Percentiles rank a stretch among this genome's conserved stretches.
Conservation (phyloP, 1,140 invertebrate species). For the Metaphire vulgaris region DNA sequence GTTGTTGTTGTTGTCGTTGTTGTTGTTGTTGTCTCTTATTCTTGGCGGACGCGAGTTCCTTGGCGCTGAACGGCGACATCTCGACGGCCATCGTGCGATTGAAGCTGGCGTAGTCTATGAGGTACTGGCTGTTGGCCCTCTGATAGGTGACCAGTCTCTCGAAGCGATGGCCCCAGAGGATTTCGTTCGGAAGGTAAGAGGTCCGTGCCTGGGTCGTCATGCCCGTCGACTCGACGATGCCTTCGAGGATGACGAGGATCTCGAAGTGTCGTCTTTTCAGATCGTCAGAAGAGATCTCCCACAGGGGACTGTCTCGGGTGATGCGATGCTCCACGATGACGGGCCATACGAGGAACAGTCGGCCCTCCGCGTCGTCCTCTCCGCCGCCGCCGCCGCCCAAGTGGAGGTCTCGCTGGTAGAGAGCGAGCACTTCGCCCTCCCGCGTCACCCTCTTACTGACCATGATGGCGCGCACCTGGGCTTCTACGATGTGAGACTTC, state of each 20-base stretch:
- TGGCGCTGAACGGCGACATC: constrained; percentile 40
- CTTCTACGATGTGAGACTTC: constrained; percentile 81
- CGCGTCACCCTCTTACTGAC: constrained; percentile 76
- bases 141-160: constrained; percentile 40
- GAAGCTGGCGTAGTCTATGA: constrained; percentile 46
- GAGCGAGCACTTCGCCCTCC: constrained; percentile 53
- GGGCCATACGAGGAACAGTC: constrained; percentile 33
- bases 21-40: no score
- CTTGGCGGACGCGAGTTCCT: constrained; percentile 26
- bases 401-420: constrained; percentile 35
- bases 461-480: constrained; percentile 77
- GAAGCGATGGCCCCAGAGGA: constrained; percentile 28
- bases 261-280: constrained; percentile 29
- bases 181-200: constrained; percentile 60
- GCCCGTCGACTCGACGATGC: constrained; percentile 30
- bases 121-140: constrained; percentile 41
- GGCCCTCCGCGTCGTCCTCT: constrained; percentile 35
- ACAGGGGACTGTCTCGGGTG: constrained; percentile 32
- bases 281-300: constrained; percentile 31
- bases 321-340: constrained; percentile 34
- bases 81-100: constrained; percentile 39
- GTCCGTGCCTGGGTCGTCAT: constrained; percentile 62
- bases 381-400: constrained; percentile 36
- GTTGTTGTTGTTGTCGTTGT: no score
- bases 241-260: constrained; percentile 32